Conservation (phyloP, 1,140 invertebrate genomes). For the Drosophila pachea region DNA sequence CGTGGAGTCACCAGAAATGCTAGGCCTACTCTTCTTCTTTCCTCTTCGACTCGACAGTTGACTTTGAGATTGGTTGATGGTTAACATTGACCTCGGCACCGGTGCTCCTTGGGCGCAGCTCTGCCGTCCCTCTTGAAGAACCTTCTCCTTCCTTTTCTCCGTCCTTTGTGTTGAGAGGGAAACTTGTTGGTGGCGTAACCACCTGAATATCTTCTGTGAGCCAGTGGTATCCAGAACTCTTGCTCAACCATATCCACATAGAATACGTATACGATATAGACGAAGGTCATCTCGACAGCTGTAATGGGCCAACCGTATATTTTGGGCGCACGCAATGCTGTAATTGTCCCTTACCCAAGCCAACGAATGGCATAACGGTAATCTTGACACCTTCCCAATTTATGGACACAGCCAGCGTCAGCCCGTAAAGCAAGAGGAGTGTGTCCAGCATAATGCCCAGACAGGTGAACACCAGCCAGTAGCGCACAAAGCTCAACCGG, state of each 20-base stretch:
- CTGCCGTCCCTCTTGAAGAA: not conserved
- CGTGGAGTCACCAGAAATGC: not conserved
- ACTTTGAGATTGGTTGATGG: too few relatives aligned
- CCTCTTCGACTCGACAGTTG: not conserved
- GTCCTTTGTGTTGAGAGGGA: not conserved
- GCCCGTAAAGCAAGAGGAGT: slow-evolving; percentile 51
- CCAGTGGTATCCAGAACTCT: slow-evolving; percentile 20
- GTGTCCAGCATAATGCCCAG: slow-evolving; percentile 57
- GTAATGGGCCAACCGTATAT: accelerated
- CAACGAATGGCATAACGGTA: slow-evolving; percentile 55
- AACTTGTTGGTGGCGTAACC: not conserved
- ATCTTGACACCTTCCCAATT: slow-evolving; percentile 61
- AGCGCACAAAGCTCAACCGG: slow-evolving; percentile 35
- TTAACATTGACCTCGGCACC: too few relatives aligned
- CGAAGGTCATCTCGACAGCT: slow-evolving; percentile 71
- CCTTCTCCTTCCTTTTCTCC: slow-evolving; percentile 26
- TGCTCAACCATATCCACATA: slow-evolving; percentile 44
- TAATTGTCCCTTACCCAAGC: slow-evolving; percentile 41
- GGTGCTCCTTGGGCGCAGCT: not conserved
- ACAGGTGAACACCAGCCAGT: slow-evolving; percentile 60
- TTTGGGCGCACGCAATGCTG: not conserved
- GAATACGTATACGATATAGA: slow-evolving; percentile 57
- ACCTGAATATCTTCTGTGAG: not conserved
- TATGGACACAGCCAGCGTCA: slow-evolving; percentile 48
- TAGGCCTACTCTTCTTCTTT: slow-evolving; percentile 11